Conservation (phyloP, 2,113 vertebrate genomes). For the Pachycephala philippinensis region DNA sequence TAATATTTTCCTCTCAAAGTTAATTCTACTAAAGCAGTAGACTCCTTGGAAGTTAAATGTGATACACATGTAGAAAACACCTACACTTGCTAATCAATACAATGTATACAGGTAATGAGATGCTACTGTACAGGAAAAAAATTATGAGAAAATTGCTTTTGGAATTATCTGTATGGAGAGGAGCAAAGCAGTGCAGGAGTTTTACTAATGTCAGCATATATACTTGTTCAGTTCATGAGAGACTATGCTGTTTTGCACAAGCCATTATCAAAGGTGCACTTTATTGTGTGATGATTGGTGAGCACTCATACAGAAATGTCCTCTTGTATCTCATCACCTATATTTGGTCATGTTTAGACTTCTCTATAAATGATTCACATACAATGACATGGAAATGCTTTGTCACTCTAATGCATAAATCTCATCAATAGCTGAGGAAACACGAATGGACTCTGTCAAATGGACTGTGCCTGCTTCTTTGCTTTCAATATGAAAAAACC, state of each 20-base stretch:
- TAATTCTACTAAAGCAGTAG: neutral
- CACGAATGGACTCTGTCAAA: neutral
- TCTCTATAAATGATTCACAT: neutral
- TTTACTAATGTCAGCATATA: neutral
- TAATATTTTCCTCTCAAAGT: neutral
- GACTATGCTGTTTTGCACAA: slow-evolving; percentile 18
- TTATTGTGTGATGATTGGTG: neutral
- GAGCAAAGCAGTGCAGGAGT: neutral
- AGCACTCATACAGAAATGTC: neutral
- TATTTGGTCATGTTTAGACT: neutral
- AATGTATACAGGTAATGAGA: neutral
- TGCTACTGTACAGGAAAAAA: neutral
- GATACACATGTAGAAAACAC: neutral
- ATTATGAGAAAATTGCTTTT: neutral
- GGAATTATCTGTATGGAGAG: neutral
- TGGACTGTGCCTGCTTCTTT: neutral
- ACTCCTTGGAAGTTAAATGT: neutral
- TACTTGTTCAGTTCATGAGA: neutral
- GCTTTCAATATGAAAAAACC: neutral
- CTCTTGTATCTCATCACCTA: neutral
- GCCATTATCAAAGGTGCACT: neutral
- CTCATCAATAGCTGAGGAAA: slow-evolving; percentile 13
- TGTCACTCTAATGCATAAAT: neutral
- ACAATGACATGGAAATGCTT: neutral
- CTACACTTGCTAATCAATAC: neutral